Conservation (phyloP, 2,797 vertebrate genomes). For the Pseudomugil tenellus region DNA sequence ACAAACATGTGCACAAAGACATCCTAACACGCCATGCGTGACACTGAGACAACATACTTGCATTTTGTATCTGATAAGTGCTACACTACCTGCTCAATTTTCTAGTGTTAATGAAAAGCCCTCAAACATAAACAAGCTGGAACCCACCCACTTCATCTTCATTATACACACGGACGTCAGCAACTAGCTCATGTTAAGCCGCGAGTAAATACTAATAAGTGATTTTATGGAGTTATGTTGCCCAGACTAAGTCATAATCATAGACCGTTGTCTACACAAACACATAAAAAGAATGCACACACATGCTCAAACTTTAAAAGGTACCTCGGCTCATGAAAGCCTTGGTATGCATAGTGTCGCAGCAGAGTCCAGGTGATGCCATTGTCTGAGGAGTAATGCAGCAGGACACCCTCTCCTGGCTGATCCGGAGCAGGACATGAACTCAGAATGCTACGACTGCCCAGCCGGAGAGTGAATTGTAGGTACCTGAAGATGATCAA, state of each 20-base stretch:
- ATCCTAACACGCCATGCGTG: not conserved
- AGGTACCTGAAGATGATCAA: constrained; percentile 85
- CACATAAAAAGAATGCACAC: not conserved
- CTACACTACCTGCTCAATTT: constrained; percentile 9
- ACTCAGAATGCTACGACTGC: constrained; percentile 94
- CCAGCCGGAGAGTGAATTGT: constrained; percentile 94
- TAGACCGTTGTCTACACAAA: not conserved
- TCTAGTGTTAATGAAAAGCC: constrained; percentile 37
- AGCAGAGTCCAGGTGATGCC: constrained; percentile 98
- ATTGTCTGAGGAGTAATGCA: constrained; percentile 96
- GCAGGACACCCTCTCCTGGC: constrained; percentile 94
- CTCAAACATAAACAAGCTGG: constrained; percentile 31
- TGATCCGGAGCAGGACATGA: constrained; percentile 96
- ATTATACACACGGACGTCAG: constrained; percentile 55
- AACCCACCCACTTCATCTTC: constrained; percentile 58
- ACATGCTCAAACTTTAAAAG: constrained; percentile 1
- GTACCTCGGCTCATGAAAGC: constrained; percentile 97
- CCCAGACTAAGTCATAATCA: constrained; percentile 26
- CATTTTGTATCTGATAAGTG: constrained; percentile 6
- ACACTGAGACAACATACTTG: not conserved
- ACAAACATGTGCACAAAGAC: constrained; percentile 3
- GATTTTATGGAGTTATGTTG: constrained; percentile 44
- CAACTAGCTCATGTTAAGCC: constrained; percentile 49
- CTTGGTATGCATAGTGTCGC: constrained; percentile 94
- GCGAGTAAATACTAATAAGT: constrained; percentile 38